phyloP scores from a whole-genome alignment of 2,113 vertebrate genomes.

The Cervus canadensis region DNA sequence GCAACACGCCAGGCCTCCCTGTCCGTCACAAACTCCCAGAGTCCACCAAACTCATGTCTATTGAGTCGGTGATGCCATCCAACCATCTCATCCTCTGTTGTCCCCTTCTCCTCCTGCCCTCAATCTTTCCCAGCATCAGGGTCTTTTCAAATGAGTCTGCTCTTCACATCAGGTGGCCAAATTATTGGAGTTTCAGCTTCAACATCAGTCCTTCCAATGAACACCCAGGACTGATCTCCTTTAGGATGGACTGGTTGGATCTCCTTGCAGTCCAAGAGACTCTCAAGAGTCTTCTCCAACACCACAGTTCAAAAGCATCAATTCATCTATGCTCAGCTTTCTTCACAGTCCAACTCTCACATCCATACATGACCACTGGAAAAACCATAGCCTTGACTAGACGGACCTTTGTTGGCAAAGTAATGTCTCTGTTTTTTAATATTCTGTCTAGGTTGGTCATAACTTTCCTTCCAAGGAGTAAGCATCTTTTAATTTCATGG shows the following conservation, averaged over 20 bases:
- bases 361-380: not conserved
- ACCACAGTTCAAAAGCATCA: not conserved
- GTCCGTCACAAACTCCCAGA: not conserved
- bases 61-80: not conserved
- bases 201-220: not conserved
- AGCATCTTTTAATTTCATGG: not conserved
- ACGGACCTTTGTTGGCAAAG: not conserved
- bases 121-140: not conserved
- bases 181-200: not conserved
- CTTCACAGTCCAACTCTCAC: not conserved
- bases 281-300: not conserved
- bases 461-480: not conserved
- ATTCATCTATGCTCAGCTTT: not conserved
- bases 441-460: not conserved
- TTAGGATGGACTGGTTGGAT: not conserved
- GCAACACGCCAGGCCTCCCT: not conserved
- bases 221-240: not conserved
- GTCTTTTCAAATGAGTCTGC: not conserved
- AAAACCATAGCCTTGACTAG: not conserved
- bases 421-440: not conserved
- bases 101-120: not conserved
- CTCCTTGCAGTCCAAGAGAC: not conserved
- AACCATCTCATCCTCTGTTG: not conserved
- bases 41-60: not conserved
- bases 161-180: not conserved